Percentiles rank a stretch among this genome's conserved stretches.
These are phyloP conservation scores for Paracyclopina nana DNA, from an alignment of 1,140 invertebrate genomes.

Conservation along the genomic window DNA sequence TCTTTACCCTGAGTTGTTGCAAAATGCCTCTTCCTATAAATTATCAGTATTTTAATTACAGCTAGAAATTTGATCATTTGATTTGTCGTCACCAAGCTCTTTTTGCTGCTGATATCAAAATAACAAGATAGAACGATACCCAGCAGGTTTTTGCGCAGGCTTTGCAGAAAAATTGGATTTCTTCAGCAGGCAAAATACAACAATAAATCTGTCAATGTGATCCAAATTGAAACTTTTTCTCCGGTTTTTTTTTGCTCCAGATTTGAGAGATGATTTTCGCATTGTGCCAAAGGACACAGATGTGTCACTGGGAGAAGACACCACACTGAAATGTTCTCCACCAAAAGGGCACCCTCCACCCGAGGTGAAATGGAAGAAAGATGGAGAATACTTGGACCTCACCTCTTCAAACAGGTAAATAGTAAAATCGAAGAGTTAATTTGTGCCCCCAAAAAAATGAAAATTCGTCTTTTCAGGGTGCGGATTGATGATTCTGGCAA, in stretches of 20 bases:
- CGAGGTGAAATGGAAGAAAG: constrained; percentile 27
- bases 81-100: too few relatives aligned
- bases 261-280: constrained; percentile 30
- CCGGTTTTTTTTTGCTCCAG: constrained; percentile 18
- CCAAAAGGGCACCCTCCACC: constrained; percentile 32
- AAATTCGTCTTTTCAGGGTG: constrained; percentile 5
- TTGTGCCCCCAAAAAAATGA: not conserved
- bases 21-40: too few relatives aligned
- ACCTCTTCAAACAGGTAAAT: constrained; percentile 16
- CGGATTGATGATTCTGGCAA: constrained; percentile 10
- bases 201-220: too few relatives aligned
- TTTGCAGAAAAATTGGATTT: too few relatives aligned
- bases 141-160: too few relatives aligned
- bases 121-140: too few relatives aligned
- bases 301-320: constrained; percentile 27
- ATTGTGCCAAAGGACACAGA: constrained; percentile 24
- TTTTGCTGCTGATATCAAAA: too few relatives aligned
- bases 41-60: too few relatives aligned
- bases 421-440: not conserved
- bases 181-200: too few relatives aligned
- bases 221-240: not conserved
- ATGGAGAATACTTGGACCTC: constrained; percentile 22
- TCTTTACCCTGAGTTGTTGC: too few relatives aligned
- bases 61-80: too few relatives aligned
- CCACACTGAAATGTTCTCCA: constrained; percentile 29